phyloP scores from a whole-genome alignment of 1,140 invertebrate species.

The Drosophila punjabiensis region DNA sequence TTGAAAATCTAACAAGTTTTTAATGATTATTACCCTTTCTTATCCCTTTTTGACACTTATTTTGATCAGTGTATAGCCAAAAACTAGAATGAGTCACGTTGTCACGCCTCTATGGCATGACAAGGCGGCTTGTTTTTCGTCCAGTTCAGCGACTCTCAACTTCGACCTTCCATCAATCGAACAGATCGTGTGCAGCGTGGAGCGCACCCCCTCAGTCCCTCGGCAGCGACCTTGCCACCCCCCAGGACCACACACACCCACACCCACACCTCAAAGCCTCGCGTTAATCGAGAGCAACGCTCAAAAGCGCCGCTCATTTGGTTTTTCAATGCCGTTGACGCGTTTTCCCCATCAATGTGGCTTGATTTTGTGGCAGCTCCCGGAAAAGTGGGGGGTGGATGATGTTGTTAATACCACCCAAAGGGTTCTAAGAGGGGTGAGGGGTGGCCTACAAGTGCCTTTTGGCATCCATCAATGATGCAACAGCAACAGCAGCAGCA shows the following conservation, averaged over 20 bases:
- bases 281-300: slow-evolving; percentile 71
- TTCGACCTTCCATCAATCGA: slow-evolving; percentile 11
- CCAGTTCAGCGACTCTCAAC: slow-evolving; percentile 10
- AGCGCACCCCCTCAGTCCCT: background rate
- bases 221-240: background rate
- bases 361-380: slow-evolving; percentile 49
- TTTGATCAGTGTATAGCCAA: background rate
- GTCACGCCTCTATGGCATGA: slow-evolving; percentile 7
- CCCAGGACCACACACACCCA: background rate
- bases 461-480: slow-evolving; percentile 58
- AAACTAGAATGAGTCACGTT: background rate
- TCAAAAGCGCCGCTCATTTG: slow-evolving; percentile 71
- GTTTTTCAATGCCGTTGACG: slow-evolving; percentile 35
- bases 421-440: background rate
- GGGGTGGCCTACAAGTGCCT: slow-evolving; percentile 16
- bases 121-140: slow-evolving; percentile 10
- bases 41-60: background rate
- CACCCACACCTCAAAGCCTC: background rate
- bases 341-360: slow-evolving; percentile 50
- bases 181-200: background rate
- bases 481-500: slow-evolving; percentile 57
- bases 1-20: background rate
- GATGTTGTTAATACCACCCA: background rate
- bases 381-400: background rate
- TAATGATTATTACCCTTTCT: background rate